Evolutionary conservation across 2,113 vertebrate species (phyloP).

Genomic region (Heterotis niloticus): DNA sequence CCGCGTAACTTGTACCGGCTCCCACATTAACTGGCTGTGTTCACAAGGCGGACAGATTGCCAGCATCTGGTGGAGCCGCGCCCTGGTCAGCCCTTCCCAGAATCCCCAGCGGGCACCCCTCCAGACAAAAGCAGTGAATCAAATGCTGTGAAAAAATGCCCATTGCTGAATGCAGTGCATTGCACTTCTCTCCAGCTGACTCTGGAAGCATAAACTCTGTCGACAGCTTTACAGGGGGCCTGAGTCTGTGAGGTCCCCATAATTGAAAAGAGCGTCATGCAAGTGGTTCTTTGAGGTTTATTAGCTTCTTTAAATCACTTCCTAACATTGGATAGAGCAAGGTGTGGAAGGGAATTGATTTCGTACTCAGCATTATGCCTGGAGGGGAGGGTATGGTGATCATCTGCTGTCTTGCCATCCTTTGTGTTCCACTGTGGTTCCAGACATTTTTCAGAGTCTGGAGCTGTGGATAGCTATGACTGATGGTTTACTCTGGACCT

Average conservation of each 20-base stretch:
- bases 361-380: constrained; percentile 49
- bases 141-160: neutral
- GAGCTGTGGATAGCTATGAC: neutral
- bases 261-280: constrained; percentile 61
- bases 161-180: constrained; percentile 16
- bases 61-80: constrained; percentile 6
- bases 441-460: constrained; percentile 17
- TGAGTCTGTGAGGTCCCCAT: constrained; percentile 54
- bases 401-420: constrained; percentile 45
- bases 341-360: constrained; percentile 55
- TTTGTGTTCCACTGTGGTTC: constrained; percentile 47
- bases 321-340: constrained; percentile 57
- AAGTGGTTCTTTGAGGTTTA: constrained; percentile 64
- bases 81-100: constrained; percentile 10
- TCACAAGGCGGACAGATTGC: constrained; percentile 11
- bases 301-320: constrained; percentile 65
- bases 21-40: neutral
- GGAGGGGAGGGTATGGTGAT: constrained; percentile 45
- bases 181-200: constrained; percentile 55
- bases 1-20: neutral
- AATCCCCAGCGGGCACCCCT: constrained; percentile 4
- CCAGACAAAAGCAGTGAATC: constrained; percentile 21
- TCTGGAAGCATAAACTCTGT: constrained; percentile 48
- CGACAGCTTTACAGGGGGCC: constrained; percentile 60
- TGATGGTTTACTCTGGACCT: constrained; percentile 1